Base-by-base conservation (phyloP, 64 coral and sea anemone genomes). In the Dendrophyllia cribrosa region DNA sequence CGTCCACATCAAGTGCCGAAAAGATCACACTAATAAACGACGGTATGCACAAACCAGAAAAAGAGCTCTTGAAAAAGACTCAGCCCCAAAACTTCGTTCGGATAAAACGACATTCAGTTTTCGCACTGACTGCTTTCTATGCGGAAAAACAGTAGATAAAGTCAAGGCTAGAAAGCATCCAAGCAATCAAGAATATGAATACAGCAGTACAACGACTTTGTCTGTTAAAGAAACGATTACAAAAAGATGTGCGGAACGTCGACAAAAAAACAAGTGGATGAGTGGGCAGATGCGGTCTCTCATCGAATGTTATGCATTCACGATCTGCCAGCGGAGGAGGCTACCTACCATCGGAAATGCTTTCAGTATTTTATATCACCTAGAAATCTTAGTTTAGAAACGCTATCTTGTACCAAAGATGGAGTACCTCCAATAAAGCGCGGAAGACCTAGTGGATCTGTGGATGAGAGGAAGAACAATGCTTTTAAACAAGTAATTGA, bases 131-230 rank as follows among this genome's bases (percentile, higher is more conserved):
- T 85, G 81, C 59, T 85, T 60, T 43, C 20, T 85, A 22, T 85
- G 81, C 59, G 81, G 81, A 20, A 85, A 85, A 60, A 60, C n/a
- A 22, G 81, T 85, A 85, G 81, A 85, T 56, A 85, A 26, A 60
- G 81, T 19, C 43, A 26, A 60, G 43, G 81, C 81, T n/a, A 85
- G 61, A 85, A 51, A 24, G 61, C 61, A 26, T 20, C 81, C 81
- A 9, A 43, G 59, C 43, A 85, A 85, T 60, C 52, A 51, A 60
- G 81, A 85, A 26, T 85, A 85, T 85, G 20, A 85, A 85, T 85
- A 85, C 59, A 76, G 50, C 26, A 76, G 14, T 52, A 21, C 26
- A 23, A 76, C 25, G 74, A 48, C 43, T 45, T 8, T 76, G 46
- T 59, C 78, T 13, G 15, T 82, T 12, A 82, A 55, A 15, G 78